These are phyloP conservation scores for Leptinotarsa rubiginosa DNA, from an alignment of 2,888 invertebrate genomes.

Conservation along the genomic window DNA sequence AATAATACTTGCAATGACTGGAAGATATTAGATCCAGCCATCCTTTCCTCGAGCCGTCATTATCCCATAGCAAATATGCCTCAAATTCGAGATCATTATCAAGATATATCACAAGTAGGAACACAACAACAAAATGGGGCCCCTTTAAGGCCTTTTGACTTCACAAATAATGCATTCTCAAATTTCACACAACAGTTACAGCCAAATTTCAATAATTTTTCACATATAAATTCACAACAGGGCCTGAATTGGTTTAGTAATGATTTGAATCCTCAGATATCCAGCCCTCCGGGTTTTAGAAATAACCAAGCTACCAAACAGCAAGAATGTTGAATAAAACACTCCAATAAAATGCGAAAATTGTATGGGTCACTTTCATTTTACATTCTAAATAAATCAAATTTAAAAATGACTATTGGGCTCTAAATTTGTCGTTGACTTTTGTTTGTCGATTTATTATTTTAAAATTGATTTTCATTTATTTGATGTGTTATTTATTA, in stretches of 20 bases:
- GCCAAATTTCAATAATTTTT: slow-evolving; percentile 53
- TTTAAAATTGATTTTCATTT: neutral
- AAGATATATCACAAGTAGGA: slow-evolving; percentile 54
- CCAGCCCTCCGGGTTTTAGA: slow-evolving; percentile 66
- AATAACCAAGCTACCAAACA: slow-evolving; percentile 62
- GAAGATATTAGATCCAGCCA: slow-evolving; percentile 94
- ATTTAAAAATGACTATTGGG: slow-evolving; percentile 29
- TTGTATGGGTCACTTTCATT: slow-evolving; percentile 43
- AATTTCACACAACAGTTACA: slow-evolving; percentile 60
- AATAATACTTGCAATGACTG: slow-evolving; percentile 79
- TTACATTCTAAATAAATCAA: slow-evolving; percentile 33
- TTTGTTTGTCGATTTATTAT: slow-evolving; percentile 4
- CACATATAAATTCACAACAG: slow-evolving; percentile 54
- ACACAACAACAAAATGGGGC: slow-evolving; percentile 60
- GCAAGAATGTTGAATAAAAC: slow-evolving; percentile 61
- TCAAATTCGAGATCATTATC: slow-evolving; percentile 62
- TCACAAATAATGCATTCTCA: slow-evolving; percentile 58
- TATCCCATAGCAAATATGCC: slow-evolving; percentile 64
- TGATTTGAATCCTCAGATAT: slow-evolving; percentile 64
- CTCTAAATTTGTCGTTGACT: slow-evolving; percentile 25
- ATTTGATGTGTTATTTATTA: neutral
- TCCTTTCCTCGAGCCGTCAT: slow-evolving; percentile 80
- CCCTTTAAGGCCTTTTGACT: slow-evolving; percentile 55
- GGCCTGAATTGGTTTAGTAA: slow-evolving; percentile 63
- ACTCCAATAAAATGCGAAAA: slow-evolving; percentile 32